Conservation (phyloP, 2,113 vertebrate species). For the Melanerpes aurifrons region DNA sequence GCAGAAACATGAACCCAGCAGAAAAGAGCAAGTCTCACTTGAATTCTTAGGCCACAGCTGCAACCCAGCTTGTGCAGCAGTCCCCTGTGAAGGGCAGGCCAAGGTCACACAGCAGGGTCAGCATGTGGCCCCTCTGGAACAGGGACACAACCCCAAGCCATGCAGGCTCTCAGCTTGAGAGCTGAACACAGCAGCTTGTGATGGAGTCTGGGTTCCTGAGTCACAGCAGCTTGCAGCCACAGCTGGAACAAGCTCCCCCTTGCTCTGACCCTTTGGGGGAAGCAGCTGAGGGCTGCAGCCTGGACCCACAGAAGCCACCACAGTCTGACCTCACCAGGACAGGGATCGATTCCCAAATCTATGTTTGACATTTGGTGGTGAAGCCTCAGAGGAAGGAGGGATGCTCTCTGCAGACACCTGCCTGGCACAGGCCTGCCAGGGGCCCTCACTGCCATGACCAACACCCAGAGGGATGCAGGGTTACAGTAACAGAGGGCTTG, state of each 20-base stretch:
- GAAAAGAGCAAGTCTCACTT: not conserved
- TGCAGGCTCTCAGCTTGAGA: not conserved
- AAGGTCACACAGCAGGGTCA: not conserved
- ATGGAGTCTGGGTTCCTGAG: not conserved
- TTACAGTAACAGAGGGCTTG: not conserved
- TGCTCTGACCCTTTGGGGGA: not conserved
- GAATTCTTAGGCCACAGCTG: not conserved
- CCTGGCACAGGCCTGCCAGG: not conserved
- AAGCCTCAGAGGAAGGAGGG: not conserved
- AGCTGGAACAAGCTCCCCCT: not conserved
- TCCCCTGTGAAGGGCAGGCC: too few species aligned
- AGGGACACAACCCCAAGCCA: not conserved
- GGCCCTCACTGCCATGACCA: not conserved
- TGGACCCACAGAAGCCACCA: accelerated
- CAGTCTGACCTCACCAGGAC: not conserved
- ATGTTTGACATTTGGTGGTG: not conserved
- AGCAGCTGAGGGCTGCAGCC: not conserved
- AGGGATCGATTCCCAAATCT: not conserved
- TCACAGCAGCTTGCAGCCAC: not conserved
- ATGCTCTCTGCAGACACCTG: not conserved
- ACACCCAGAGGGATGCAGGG: not conserved
- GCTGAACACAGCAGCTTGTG: not conserved
- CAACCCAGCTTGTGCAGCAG: not conserved
- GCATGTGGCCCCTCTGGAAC: accelerated
- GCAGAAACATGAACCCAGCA: not conserved